phyloP scores from a whole-genome alignment of 2,797 vertebrate species.

The Scleropages formosus region DNA sequence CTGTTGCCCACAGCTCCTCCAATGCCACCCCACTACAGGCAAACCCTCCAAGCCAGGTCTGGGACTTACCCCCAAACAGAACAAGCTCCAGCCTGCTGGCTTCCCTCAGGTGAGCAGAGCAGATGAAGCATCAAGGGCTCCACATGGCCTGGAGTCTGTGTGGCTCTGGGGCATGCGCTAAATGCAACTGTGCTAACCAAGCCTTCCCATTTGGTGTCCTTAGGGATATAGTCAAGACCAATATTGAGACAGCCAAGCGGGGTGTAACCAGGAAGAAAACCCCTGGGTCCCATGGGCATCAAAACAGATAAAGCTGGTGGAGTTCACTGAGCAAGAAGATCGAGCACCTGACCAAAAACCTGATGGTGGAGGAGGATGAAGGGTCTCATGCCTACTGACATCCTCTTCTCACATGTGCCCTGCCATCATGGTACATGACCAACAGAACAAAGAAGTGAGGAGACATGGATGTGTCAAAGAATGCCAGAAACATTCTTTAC shows the following conservation, averaged over 20 bases:
- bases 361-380: conserved; percentile 27
- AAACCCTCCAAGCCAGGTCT: conserved; percentile 21
- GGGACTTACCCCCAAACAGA: neutral
- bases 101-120: conserved; percentile 39
- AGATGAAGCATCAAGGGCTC: too few species aligned
- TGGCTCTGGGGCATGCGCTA: neutral
- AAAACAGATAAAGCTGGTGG: conserved; percentile 36
- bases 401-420: too few species aligned
- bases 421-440: neutral
- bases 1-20: conserved; percentile 33
- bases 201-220: conserved; percentile 25
- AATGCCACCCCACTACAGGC: conserved; percentile 26
- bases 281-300: conserved; percentile 25
- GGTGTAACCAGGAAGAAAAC: conserved; percentile 27
- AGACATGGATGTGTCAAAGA: neutral
- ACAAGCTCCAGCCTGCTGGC: conserved; percentile 29
- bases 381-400: neutral
- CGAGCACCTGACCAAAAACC: conserved; percentile 61
- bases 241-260: conserved; percentile 32
- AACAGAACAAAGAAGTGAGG: conserved; percentile 2
- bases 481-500: neutral
- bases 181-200: neutral
- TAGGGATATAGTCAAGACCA: conserved; percentile 48
- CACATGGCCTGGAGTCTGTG: neutral
- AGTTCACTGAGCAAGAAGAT: conserved; percentile 38